Evolutionary conservation across 1,140 invertebrate species (phyloP), one percentile per base, ranked within the genome.

Genomic region (Macrobrachium rosenbergii): DNA sequence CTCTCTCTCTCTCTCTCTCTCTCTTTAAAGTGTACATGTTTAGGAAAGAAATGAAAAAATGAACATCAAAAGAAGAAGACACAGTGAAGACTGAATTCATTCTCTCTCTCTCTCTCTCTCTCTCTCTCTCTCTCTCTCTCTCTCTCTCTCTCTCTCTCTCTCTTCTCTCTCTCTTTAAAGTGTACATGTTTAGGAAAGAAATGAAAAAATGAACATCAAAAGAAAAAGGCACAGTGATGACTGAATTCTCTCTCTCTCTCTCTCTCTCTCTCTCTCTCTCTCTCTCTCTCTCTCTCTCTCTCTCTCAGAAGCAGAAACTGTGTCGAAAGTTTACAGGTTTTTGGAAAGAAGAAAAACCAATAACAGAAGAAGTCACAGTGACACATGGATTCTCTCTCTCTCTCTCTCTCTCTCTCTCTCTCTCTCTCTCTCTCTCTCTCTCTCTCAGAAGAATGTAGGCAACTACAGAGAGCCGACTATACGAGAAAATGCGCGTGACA

Each of bases 91-190:
- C 1, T 37, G 28, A 37, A 37, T 37, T 72, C 67, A 6, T 10
- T 72, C 72, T 73, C 19, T 73, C 21, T 73, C 72, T 23, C n/a
- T 73, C 72, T 73, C 23, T 75, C 72, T 75, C 72, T 75, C 72
- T 75, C 72, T 75, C 72, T 75, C 72, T 75, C 72, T 75, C 72
- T 75, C 72, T 75, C 72, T 23, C 72, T 75, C 72, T 75, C 72
- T 75, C 72, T 75, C 72, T 75, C 72, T 75, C 72, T 75, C 72
- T 75, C 28, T 75, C 28, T 28, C 28, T 69, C 64, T 69, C 64
- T 67, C 64, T 45, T 75, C 72, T 75, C 19, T 75, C 23, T 75
- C 72, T n/a, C n/a, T 73, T 72, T n/a, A 43, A 37, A 52, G 28
- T 23, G 23, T 16, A 10, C 7, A 75, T 45, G 8, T 5, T 37